A percentile compares a stretch with the other conserved stretches of the same genome.
Conservation (phyloP, 2,888 invertebrate species). For the Drosophila hamatofila region DNA sequence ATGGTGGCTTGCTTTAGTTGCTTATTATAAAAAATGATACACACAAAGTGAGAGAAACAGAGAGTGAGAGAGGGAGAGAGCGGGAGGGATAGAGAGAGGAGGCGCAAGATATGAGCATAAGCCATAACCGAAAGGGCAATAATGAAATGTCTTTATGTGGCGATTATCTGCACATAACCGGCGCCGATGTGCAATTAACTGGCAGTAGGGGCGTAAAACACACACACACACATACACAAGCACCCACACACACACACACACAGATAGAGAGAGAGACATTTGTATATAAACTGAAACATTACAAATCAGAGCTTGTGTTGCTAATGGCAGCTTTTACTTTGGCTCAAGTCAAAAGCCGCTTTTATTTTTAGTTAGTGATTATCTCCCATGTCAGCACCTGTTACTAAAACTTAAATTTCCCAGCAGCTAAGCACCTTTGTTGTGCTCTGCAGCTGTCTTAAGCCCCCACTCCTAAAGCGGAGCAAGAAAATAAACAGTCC, state of each 20-base stretch:
- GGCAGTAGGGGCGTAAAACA: constrained; percentile 16
- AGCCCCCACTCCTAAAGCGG: not conserved
- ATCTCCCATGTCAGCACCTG: constrained; percentile 12
- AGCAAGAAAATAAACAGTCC: not conserved
- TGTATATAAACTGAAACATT: constrained; percentile 13
- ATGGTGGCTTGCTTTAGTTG: constrained; percentile 34
- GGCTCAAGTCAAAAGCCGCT: constrained; percentile 5
- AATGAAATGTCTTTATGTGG: constrained; percentile 77
- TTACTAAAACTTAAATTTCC: constrained; percentile 9
- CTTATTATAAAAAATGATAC: constrained; percentile 57
- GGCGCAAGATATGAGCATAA: constrained; percentile 27
- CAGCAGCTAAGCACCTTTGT: not conserved
- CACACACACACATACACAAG: not conserved
- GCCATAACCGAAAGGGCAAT: constrained; percentile 51
- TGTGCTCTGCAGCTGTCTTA: no score
- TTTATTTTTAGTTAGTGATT: constrained; percentile 13
- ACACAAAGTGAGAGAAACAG: constrained; percentile 16
- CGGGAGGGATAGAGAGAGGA: not conserved
- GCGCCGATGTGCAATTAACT: constrained; percentile 71
- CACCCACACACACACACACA: not conserved
- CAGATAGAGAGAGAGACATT: not conserved
- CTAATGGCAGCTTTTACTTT: constrained; percentile 12
- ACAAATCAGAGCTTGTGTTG: constrained; percentile 2
- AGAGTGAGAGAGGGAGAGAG: constrained; percentile 11
- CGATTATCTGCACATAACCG: constrained; percentile 74